These are phyloP conservation scores for Fistularia commersonii DNA, from an alignment of 2,797 vertebrate genomes.

Conservation along the genomic window DNA sequence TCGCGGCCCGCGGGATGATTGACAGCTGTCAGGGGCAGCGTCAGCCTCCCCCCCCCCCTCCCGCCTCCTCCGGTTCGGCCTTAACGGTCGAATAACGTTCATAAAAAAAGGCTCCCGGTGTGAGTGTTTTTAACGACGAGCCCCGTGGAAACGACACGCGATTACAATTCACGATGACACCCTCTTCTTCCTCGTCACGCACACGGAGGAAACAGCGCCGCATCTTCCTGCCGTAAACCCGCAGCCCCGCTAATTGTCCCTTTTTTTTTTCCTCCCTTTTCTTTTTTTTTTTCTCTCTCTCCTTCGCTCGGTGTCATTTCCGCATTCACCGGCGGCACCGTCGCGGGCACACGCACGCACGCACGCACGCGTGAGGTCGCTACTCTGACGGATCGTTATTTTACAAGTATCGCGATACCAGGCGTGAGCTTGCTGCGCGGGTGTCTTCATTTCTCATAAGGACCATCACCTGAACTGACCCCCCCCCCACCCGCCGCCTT, in stretches of 20 bases:
- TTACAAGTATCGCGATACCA: no score
- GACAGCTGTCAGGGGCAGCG: conserved; percentile 60
- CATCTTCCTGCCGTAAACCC: conserved; percentile 22
- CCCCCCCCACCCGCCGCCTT: neutral
- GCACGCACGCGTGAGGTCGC: neutral
- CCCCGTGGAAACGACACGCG: conserved; percentile 31
- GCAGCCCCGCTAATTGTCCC: conserved; percentile 20
- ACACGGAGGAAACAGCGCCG: conserved; percentile 28
- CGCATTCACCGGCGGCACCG: no score
- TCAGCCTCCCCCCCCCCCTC: conserved; percentile 7
- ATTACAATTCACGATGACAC: conserved; percentile 63
- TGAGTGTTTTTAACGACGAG: conserved; percentile 7
- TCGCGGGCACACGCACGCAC: neutral
- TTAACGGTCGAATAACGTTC: neutral
- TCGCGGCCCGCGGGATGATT: conserved; percentile 45
- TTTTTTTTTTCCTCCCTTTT: no score
- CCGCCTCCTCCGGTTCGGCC: neutral
- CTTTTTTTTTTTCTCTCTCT: no score
- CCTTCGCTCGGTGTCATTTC: no score
- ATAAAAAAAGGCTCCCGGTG: neutral
- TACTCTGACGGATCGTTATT: no score
- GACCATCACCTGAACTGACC: neutral
- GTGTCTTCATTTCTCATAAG: no score
- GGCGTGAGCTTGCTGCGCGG: no score
- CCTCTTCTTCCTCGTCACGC: conserved; percentile 27